phyloP scores from a whole-genome alignment of 2,888 invertebrate species.

The Philaethria dido region DNA sequence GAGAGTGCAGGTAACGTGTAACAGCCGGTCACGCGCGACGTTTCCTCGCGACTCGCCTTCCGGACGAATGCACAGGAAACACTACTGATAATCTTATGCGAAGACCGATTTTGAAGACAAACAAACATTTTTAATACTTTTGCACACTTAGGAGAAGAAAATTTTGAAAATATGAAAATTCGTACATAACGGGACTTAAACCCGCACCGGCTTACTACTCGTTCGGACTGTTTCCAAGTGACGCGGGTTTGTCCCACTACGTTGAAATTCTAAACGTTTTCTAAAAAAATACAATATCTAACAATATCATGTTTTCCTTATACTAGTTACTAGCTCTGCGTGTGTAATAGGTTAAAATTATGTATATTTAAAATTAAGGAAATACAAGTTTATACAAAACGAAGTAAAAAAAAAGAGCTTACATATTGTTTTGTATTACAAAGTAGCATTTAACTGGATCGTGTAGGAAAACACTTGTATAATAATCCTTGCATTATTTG shows the following conservation, averaged over 20 bases:
- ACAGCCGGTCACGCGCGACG: conserved; percentile 36
- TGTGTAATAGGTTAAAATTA: too few relatives aligned
- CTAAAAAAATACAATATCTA: too few relatives aligned
- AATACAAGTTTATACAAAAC: neutral
- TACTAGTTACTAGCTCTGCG: too few relatives aligned
- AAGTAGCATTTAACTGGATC: neutral
- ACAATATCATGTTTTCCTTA: neutral
- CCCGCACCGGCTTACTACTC: too few relatives aligned
- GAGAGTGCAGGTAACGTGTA: conserved; percentile 8
- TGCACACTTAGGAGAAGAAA: too few relatives aligned
- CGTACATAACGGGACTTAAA: too few relatives aligned
- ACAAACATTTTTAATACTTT: too few relatives aligned
- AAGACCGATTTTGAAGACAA: neutral
- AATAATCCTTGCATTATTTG: neutral
- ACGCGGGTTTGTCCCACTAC: too few relatives aligned
- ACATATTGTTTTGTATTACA: neutral
- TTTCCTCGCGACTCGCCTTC: conserved; percentile 29
- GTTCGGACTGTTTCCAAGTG: too few relatives aligned
- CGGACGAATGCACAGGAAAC: conserved; percentile 22
- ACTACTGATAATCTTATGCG: conserved; percentile 20
- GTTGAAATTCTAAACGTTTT: too few relatives aligned
- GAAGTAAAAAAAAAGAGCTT: neutral
- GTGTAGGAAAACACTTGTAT: conserved; percentile 8
- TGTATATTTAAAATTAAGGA: neutral
- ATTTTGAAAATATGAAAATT: too few relatives aligned